These are phyloP conservation scores for Antheraea mylitta DNA, from an alignment of 1,140 invertebrate genomes.

Conservation along the genomic window DNA sequence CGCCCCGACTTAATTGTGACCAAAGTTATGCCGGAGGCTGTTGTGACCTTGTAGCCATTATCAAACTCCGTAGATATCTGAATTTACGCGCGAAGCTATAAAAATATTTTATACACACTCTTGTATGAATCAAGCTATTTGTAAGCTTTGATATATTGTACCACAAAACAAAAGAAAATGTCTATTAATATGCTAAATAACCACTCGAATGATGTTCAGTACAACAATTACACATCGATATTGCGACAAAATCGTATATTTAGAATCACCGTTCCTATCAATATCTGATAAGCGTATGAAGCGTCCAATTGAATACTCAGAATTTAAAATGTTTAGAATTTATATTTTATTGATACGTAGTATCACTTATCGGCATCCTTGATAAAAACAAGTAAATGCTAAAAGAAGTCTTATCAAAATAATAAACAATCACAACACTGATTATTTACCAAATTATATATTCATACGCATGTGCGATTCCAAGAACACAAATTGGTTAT, in stretches of 20 bases:
- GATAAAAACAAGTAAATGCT: not conserved
- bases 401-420: not conserved
- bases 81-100: not conserved
- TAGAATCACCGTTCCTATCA: conserved; percentile 23
- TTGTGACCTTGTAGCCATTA: conserved; percentile 43
- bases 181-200: not conserved
- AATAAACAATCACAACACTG: conserved; percentile 7
- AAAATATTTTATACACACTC: not conserved
- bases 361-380: not conserved
- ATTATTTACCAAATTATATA: not conserved
- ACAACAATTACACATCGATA: conserved; percentile 25
- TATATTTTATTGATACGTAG: conserved; percentile 18
- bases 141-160: not conserved
- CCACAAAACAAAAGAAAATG: not conserved
- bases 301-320: conserved; percentile 42
- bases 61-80: not conserved
- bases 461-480: no score
- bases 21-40: conserved; percentile 43
- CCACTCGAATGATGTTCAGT: not conserved
- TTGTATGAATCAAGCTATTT: not conserved
- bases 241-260: conserved; percentile 51
- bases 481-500: no score
- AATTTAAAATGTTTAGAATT: conserved; percentile 33
- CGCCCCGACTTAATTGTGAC: conserved; percentile 23
- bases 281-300: conserved; percentile 42